Percentiles rank a stretch among this genome's conserved stretches.
Evolutionary conservation across 2,113 vertebrate species (phyloP).

Genomic region (Pseudorectes ferrugineus): DNA sequence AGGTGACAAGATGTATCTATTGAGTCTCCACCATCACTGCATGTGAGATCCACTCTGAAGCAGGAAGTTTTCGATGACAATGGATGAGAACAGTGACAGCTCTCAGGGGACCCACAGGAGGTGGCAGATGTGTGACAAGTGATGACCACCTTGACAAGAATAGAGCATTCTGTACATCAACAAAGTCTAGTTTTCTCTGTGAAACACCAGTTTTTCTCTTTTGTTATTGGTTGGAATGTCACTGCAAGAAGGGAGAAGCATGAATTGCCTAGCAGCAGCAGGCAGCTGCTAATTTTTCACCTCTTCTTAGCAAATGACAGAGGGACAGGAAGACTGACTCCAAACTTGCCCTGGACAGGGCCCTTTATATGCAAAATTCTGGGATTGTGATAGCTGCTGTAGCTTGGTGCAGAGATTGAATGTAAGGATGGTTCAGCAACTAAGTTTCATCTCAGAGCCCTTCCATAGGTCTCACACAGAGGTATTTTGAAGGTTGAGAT

Average conservation of each 20-base stretch:
- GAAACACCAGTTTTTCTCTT: background rate
- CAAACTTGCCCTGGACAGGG: background rate
- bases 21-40: conserved; percentile 15
- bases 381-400: fast-evolving
- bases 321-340: background rate
- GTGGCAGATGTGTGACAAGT: conserved; percentile 36
- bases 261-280: background rate
- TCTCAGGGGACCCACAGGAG: conserved; percentile 21
- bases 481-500: background rate
- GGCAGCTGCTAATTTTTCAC: background rate
- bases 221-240: background rate
- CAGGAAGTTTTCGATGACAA: conserved; percentile 58
- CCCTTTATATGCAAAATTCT: background rate
- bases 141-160: conserved; percentile 52
- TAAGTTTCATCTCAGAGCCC: background rate
- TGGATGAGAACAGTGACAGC: conserved; percentile 45
- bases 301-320: background rate
- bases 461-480: background rate
- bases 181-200: conserved; percentile 30
- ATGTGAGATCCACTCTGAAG: conserved; percentile 30
- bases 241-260: background rate
- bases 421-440: background rate
- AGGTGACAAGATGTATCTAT: conserved; percentile 33
- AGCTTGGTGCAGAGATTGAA: background rate
- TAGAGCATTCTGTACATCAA: conserved; percentile 20